Evolutionary conservation across 2,888 invertebrate species (phyloP).

Genomic region (Oeneis ivallda): DNA sequence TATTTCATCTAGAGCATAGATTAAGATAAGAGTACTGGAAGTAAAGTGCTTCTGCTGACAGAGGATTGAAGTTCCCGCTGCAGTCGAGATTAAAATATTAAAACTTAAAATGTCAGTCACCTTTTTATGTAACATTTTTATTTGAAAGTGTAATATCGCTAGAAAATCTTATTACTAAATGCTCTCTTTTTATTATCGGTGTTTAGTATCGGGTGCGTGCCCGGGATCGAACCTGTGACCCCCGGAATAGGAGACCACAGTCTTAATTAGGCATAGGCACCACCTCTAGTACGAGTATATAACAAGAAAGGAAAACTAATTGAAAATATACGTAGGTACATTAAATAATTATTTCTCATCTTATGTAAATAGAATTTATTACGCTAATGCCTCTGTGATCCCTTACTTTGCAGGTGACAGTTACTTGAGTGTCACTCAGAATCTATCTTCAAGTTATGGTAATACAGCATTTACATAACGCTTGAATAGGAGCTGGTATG

Average conservation of each 20-base stretch:
- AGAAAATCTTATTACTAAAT: neutral
- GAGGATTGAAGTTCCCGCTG: constrained; percentile 1
- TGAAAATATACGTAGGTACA: neutral
- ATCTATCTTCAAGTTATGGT: constrained; percentile 9
- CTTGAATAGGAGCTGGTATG: neutral
- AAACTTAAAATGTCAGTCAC: neutral
- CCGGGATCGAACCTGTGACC: too few species aligned
- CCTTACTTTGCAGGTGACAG: constrained; percentile 16
- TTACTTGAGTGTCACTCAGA: constrained; percentile 4
- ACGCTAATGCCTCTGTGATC: constrained; percentile 3
- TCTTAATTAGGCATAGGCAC: too few species aligned
- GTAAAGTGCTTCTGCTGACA: constrained; percentile 9
- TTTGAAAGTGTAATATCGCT: neutral
- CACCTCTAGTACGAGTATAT: too few species aligned
- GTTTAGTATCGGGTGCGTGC: too few species aligned
- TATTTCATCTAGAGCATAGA: constrained; percentile 1
- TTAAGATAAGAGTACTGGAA: constrained; percentile 8
- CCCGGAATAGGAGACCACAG: too few species aligned
- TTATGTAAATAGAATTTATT: constrained; percentile 10
- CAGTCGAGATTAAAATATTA: constrained; percentile 4
- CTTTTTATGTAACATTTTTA: neutral
- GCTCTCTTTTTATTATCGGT: neutral
- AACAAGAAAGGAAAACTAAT: too few species aligned
- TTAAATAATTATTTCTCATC: neutral
- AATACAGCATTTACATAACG: constrained; percentile 18